A percentile compares a stretch with the other conserved stretches of the same genome.
These are phyloP conservation scores for Alligator mississippiensis DNA, from an alignment of 2,113 vertebrate genomes.

Conservation along the genomic window DNA sequence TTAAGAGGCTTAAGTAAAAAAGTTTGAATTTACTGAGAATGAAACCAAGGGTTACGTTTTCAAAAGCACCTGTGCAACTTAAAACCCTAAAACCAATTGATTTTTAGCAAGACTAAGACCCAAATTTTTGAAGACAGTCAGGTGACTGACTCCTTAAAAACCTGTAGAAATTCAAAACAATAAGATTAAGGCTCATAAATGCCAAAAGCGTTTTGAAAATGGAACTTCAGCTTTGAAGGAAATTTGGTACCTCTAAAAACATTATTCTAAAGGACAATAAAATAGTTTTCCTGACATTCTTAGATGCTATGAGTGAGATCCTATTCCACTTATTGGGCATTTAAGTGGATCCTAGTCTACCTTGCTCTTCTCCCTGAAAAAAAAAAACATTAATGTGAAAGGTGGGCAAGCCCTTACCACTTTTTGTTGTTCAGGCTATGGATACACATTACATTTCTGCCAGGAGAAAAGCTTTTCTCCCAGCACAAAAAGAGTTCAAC, in stretches of 20 bases:
- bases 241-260: not conserved
- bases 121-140: not conserved
- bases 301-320: not conserved
- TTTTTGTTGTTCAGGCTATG: no score
- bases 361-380: no score
- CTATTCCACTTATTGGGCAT: not conserved
- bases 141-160: not conserved
- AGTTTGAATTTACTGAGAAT: conserved; percentile 10
- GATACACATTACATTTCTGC: no score
- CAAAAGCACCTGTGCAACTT: not conserved
- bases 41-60: not conserved
- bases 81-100: not conserved
- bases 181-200: not conserved
- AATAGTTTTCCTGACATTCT: not conserved
- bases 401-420: no score
- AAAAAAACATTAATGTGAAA: no score
- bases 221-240: not conserved
- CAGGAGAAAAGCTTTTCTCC: no score
- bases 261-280: not conserved
- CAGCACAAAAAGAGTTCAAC: no score
- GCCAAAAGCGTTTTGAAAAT: not conserved
- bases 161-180: not conserved
- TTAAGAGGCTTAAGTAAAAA: not conserved
- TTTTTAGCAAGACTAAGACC: not conserved
- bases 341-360: not conserved